A percentile compares a stretch with the other conserved stretches of the same genome.
Conservation (phyloP, 2,888 invertebrate species). For the Tortrix viridana region DNA sequence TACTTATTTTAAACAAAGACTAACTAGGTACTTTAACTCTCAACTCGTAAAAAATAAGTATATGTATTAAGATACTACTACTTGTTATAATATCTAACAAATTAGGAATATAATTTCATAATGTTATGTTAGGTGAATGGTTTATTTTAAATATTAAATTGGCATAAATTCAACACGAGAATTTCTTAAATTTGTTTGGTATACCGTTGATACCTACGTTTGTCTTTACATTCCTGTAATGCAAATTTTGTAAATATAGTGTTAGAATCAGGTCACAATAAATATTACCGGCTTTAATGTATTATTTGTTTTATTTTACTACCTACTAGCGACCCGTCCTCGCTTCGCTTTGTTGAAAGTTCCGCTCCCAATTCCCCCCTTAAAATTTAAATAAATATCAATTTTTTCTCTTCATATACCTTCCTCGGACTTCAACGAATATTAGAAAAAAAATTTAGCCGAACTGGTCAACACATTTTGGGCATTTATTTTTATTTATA, state of each 20-base stretch:
- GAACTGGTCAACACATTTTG: no score
- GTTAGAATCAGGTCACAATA: constrained; percentile 77
- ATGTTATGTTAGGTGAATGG: constrained; percentile 24
- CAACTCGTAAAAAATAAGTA: background rate
- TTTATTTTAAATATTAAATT: constrained; percentile 21
- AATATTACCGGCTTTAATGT: constrained; percentile 60
- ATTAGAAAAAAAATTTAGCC: no score
- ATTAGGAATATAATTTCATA: constrained; percentile 16
- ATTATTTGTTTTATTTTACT: constrained; percentile 41
- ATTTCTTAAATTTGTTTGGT: background rate
- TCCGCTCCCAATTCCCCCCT: no score
- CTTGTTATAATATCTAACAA: constrained; percentile 19
- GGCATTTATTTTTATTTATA: no score
- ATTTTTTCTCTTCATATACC: no score
- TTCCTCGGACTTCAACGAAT: no score
- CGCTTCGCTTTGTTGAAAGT: no score
- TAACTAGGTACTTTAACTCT: constrained; percentile 3
- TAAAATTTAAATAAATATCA: no score
- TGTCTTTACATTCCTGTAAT: constrained; percentile 71
- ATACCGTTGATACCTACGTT: constrained; percentile 15
- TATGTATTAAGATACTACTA: background rate
- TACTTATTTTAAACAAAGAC: no score
- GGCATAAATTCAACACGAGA: constrained; percentile 8
- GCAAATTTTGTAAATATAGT: constrained; percentile 77
- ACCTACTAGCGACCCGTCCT: no score